Base-by-base conservation (phyloP, 1,140 invertebrate genomes). In the Steinernema feltiae region DNA sequence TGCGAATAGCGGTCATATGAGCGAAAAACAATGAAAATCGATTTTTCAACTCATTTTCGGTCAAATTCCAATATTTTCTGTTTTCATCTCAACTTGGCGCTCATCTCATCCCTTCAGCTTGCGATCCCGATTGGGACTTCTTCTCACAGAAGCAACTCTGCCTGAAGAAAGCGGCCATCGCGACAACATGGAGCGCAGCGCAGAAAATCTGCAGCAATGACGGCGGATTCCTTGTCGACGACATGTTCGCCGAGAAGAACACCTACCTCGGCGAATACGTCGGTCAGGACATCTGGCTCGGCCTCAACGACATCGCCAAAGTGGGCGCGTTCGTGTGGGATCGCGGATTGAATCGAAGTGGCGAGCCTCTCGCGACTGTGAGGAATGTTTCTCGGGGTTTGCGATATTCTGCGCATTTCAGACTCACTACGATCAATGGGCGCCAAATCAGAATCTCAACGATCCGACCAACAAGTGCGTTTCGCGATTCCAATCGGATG, bases 141-240 rank as follows among this genome's bases (percentile, higher is more conserved):
- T n/a, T n/a, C n/a, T n/a, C n/a, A 32, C 30, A 78, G 69, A 74
- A 79, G 32, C 74, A 76, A 35, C 29, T 73, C 27, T 48, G 69
- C 7, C 73, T 76, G 30, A 7, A 76, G 15, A 1, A 46, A 1
- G 46, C n/a, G 1, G 29, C 30, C 1, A 17, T 18, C 32, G 30
- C 30, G 27, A 12, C 31, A 1, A 41, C 2, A 32, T 81, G 48
- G 3, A 27, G 32, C 17, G 76, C 76, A 0, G 79, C 79, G 0
- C 72, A 70, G 17, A 31, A 1, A 24, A 76, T 69, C 78, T 80
- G 79, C 30, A 7, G 31, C 15, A 18, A 1, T n/a, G 73, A 70
- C 29, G 70, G 73, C 12, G 79, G 73, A 30, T 80, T 72, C 41
- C 73, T 80, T 17, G 78, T 70, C 18, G 79, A 80, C 48, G 79